Conservation (phyloP, 2,797 vertebrate species). For the Gambusia yucatana region DNA sequence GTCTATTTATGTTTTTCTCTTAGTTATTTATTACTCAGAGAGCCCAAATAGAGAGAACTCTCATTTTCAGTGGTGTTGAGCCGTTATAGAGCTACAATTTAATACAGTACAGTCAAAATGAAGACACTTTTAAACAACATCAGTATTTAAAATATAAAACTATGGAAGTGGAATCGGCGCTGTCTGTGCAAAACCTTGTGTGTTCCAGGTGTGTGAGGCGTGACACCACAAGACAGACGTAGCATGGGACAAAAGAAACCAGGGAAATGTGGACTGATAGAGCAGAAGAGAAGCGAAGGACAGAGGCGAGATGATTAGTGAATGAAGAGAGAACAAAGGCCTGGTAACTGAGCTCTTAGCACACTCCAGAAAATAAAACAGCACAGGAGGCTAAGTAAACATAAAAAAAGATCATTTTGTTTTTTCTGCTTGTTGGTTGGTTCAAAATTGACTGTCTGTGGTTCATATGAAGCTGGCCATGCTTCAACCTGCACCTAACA, state of each 20-base stretch:
- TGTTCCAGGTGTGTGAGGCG: not conserved
- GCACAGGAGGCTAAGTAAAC: not conserved
- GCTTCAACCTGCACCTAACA: not conserved
- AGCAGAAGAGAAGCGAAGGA: not conserved
- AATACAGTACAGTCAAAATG: not conserved
- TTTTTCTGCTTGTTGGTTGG: not conserved
- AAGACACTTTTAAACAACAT: not conserved
- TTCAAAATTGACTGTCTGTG: not conserved
- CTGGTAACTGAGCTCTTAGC: not conserved
- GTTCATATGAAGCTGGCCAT: not conserved
- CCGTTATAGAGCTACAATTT: not conserved
- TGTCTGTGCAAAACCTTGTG: not conserved
- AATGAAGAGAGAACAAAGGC: not conserved
- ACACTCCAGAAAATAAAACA: not conserved
- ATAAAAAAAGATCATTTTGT: not conserved
- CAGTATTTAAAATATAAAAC: not conserved
- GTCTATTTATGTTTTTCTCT: not conserved
- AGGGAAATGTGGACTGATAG: not conserved
- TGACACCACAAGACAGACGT: not conserved
- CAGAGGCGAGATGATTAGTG: not conserved
- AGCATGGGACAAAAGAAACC: not conserved
- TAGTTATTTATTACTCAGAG: not conserved
- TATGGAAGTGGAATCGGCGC: not conserved
- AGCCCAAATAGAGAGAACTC: not conserved
- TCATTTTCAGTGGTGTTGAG: not conserved